These are phyloP conservation scores for Merops nubicus DNA, from an alignment of 2,113 vertebrate genomes.

Conservation along the genomic window DNA sequence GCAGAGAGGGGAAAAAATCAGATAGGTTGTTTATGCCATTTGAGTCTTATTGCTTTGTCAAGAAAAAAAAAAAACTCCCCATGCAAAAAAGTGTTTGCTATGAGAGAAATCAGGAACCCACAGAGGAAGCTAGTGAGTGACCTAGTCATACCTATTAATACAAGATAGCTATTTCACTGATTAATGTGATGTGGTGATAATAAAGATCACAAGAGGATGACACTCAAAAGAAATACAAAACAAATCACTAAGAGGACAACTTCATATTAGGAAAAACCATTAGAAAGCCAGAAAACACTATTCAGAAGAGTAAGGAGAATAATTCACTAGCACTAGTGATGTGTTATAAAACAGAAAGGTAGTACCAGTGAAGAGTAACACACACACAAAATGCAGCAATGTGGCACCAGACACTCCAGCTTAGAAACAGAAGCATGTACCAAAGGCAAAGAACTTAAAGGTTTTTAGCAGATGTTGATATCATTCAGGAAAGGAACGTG, in stretches of 20 bases:
- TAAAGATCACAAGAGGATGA: neutral
- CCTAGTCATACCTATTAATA: neutral
- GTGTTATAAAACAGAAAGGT: neutral
- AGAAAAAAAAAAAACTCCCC: slow-evolving; percentile 3
- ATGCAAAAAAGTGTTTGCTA: neutral
- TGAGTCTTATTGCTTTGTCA: neutral
- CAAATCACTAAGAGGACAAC: neutral
- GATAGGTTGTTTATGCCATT: neutral
- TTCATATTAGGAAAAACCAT: neutral
- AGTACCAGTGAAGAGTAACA: neutral
- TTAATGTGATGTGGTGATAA: neutral
- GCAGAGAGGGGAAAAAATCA: neutral
- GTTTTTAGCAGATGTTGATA: neutral
- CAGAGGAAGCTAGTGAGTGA: neutral
- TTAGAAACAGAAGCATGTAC: neutral
- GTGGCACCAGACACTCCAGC: neutral
- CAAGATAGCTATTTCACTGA: neutral
- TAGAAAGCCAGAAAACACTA: neutral
- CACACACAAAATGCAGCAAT: neutral
- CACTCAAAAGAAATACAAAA: neutral
- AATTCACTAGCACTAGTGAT: neutral
- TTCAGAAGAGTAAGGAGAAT: neutral
- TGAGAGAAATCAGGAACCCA: neutral
- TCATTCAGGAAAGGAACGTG: neutral
- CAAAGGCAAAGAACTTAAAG: neutral